Evolutionary conservation across 1,140 invertebrate species (phyloP), one percentile per base, ranked within the genome.

Genomic region (Drosophila melanica): DNA sequence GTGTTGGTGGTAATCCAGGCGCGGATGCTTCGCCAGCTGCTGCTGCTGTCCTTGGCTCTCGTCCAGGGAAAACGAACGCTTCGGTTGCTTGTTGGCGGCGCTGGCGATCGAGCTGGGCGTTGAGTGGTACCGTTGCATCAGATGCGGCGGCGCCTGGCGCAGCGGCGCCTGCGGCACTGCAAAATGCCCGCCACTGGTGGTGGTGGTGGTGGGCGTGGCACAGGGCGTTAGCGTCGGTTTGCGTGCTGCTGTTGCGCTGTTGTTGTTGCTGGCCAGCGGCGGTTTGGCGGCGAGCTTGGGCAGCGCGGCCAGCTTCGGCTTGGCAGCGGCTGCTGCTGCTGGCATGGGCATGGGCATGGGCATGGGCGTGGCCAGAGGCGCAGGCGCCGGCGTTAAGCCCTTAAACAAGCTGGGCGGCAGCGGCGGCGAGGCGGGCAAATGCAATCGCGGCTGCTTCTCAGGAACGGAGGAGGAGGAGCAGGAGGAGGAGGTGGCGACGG

Each of bases 391-490:
- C 3, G 27, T 51, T 12, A 85, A 89, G 4, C 78, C 71, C 42
- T 92, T 92, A 44, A 92, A 92, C n/a, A 92, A 55, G 41, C 90
- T 92, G 9, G 90, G 90, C n/a, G 90, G 90, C 47, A 92, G 30
- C 3, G 90, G 90, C 11, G 90, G 86, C 18, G 90, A 92, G 0
- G 78, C 66, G 7, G 89, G 90, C 62, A 91, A 11, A 11, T 71
- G 67, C 1, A 74, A 41, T 7, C 45, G 20, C n/a, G 51, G 30
- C 48, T 48, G 59, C 20, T 41, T 42, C 12, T 81, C 79, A 2
- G n/a, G n/a, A n/a, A 77, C 35, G 3, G 2, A 1, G 3, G 12
- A 10, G 66, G 45, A 23, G 50, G 47, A 20, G 48, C 42, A 20
- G 55, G 58, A 4, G 44, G 14, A 9, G 64, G 53, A n/a, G n/a